Conservation (phyloP, 2,113 vertebrate genomes). For the Motacilla tschutschensis region DNA sequence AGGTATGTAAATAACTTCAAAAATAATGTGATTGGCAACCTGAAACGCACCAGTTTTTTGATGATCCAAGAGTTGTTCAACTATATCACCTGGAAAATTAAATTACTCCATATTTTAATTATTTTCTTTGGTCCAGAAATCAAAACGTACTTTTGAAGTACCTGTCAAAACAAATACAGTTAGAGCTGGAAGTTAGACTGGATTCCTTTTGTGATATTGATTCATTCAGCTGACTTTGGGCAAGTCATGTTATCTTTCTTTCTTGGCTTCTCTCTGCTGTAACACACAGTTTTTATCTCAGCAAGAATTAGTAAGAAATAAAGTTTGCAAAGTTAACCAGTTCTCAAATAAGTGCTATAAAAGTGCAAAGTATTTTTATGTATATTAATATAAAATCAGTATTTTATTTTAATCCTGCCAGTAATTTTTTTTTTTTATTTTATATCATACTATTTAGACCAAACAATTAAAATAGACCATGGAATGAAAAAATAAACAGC, state of each 20-base stretch:
- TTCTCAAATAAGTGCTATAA: slow-evolving; percentile 38
- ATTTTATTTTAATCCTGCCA: background rate
- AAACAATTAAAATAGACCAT: background rate
- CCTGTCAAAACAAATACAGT: slow-evolving; percentile 2
- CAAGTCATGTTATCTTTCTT: background rate
- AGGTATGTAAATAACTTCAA: background rate
- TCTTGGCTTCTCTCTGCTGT: background rate
- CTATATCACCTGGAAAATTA: background rate
- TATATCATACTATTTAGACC: background rate
- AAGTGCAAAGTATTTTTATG: slow-evolving; percentile 55
- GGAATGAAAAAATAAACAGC: background rate
- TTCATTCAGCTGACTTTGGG: slow-evolving; percentile 33
- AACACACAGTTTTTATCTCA: background rate
- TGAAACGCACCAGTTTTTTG: slow-evolving; percentile 1
- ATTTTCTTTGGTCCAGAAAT: background rate
- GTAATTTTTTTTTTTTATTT: background rate
- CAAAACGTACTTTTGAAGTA: background rate
- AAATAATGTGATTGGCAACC: background rate
- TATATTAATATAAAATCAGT: background rate
- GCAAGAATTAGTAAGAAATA: background rate
- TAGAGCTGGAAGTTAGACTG: background rate
- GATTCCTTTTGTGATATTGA: background rate
- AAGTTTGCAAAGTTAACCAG: background rate
- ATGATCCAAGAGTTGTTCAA: background rate
- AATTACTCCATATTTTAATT: background rate